Percentiles rank a stretch among this genome's conserved stretches.
phyloP scores from a whole-genome alignment of 2,797 vertebrate species.

The Argyrosomus regius region DNA sequence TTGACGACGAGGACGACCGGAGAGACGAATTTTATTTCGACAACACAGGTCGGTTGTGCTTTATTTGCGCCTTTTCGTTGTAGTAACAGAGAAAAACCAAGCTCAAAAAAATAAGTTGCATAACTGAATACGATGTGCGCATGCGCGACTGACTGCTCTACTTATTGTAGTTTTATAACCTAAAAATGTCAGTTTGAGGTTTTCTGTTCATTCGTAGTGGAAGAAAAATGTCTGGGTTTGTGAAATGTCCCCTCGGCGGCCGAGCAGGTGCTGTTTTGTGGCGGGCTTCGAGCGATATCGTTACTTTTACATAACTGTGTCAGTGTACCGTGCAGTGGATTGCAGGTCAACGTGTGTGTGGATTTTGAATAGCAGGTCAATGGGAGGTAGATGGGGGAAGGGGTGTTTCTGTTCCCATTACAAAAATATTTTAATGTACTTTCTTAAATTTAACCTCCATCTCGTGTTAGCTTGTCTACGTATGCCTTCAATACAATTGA shows the following conservation, averaged over 20 bases:
- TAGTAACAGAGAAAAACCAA: not conserved
- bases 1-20: not conserved
- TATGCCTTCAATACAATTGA: not conserved
- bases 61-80: not conserved
- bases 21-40: not conserved
- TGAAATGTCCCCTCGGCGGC: accelerated
- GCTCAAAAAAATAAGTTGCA: slow-evolving; percentile 73
- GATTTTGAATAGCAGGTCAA: slow-evolving; percentile 80
- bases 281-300: not conserved
- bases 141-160: slow-evolving; percentile 72
- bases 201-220: accelerated
- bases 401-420: slow-evolving; percentile 30
- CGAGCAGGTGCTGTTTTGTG: accelerated
- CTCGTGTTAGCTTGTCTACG: accelerated
- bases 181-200: not conserved
- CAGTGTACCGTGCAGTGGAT: slow-evolving; percentile 83
- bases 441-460: not conserved
- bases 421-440: not conserved
- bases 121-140: slow-evolving; percentile 74
- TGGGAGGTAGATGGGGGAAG: slow-evolving; percentile 62
- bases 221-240: accelerated
- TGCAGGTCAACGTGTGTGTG: slow-evolving; percentile 85
- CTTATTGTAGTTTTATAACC: slow-evolving; percentile 56
- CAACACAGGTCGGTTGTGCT: slow-evolving; percentile 68
- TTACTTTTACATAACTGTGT: slow-evolving; percentile 86